Evolutionary conservation across 2,888 invertebrate species (phyloP), one percentile per base, ranked within the genome.

Genomic region (Dascillus cervinus): DNA sequence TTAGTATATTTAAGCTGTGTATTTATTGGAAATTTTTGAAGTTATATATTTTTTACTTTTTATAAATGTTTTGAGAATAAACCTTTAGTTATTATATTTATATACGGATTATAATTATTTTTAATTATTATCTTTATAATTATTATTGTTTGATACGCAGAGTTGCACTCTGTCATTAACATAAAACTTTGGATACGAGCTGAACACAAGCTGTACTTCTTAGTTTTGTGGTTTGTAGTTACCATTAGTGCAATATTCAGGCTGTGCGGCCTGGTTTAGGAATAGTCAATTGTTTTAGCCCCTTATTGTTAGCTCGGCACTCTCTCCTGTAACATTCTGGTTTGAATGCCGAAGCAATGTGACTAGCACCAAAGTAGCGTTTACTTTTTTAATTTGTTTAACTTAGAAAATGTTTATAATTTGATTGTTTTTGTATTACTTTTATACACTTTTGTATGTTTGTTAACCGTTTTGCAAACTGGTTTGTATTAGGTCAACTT

Each of bases 391-490:
- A 53, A 54, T 38, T 46, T 41, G 41, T 54, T 55, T 56, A 35
- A 55, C 52, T 17, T 17, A 53, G 51, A 49, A 52, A 57, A 54
- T 35, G 14, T 28, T 39, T 29, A 26, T 29, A 52, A 51, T 47
- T 53, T 58, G 57, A 60, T 60, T 61, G 61, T 62, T 64, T 62
- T 61, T 64, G 60, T 62, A 60, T 60, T 61, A 59, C 58, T 62
- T 63, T 62, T 64, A 56, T 62, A 62, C 61, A 62, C 60, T 61
- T 62, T 62, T 63, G 59, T 63, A 64, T 64, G 63, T 62, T 64
- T 64, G 63, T 65, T 65, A 63, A 60, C 56, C 52, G 53, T 54
- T 56, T 57, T 60, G 55, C 56, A 55, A 60, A 60, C 55, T 59
- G 59, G 61, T 60, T 62, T 51, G 40, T 47, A 46, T 43, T 44